Evolutionary conservation across 2,888 invertebrate species (phyloP).

Genomic region (Drosophila mimetica): DNA sequence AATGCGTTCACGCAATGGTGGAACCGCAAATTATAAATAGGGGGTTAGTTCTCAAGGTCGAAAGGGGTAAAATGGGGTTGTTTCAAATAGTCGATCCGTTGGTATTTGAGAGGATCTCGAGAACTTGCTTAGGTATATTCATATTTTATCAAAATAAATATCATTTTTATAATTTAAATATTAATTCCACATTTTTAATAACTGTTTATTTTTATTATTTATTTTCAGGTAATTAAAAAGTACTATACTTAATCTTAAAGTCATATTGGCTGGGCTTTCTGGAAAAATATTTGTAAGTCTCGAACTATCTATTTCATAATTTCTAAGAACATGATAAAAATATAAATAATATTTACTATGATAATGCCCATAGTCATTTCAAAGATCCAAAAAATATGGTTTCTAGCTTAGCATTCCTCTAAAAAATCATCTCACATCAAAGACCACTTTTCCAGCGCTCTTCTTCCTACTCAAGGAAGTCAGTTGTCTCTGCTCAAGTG

Average conservation of each 20-base stretch:
- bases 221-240: constrained; percentile 7
- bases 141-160: no score
- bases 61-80: constrained; percentile 2
- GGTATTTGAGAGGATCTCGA: background rate
- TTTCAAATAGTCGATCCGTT: background rate
- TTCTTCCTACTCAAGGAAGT: constrained; percentile 21
- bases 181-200: no score
- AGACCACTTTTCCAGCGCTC: constrained; percentile 15
- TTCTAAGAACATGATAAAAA: no score
- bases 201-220: background rate
- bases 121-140: no score
- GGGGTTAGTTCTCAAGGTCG: constrained; percentile 24
- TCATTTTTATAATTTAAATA: background rate
- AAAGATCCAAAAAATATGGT: background rate
- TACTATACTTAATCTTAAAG: no score
- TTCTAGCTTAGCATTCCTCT: background rate
- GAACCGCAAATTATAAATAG: constrained; percentile 10
- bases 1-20: constrained; percentile 34
- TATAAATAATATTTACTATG: no score
- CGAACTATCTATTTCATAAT: background rate
- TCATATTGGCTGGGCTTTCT: background rate
- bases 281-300: background rate
- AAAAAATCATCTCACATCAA: constrained; percentile 8
- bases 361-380: no score
- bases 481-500: constrained; percentile 27